phyloP scores from a whole-genome alignment of 2,113 vertebrate species.

The Cottus gobio region DNA sequence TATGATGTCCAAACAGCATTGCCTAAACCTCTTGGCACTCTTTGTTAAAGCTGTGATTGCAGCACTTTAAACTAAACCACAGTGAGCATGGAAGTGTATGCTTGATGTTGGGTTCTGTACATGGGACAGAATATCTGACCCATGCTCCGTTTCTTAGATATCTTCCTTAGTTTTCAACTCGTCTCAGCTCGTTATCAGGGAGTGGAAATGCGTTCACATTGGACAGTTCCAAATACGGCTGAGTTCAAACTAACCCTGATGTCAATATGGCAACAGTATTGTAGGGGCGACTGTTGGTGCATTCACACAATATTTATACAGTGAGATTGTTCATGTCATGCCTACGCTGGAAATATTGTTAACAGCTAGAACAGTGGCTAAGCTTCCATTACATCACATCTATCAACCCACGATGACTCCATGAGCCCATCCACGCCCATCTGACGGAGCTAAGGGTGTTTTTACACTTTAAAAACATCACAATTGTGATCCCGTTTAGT shows the following conservation, averaged over 20 bases:
- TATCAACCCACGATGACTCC: not conserved
- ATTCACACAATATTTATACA: too few relatives aligned
- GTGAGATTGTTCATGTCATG: not conserved
- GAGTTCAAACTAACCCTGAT: too few relatives aligned
- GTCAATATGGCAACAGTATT: too few relatives aligned
- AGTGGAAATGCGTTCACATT: not conserved
- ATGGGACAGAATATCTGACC: not conserved
- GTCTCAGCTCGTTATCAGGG: not conserved
- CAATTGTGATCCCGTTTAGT: too few relatives aligned
- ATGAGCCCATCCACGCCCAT: not conserved
- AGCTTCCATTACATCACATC: not conserved
- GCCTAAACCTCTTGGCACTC: not conserved
- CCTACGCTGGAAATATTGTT: not conserved
- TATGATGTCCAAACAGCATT: constrained; percentile 43
- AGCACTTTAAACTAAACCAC: not conserved
- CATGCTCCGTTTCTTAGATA: not conserved
- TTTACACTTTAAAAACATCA: too few relatives aligned
- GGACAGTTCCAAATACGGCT: not conserved
- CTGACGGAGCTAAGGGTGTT: not conserved
- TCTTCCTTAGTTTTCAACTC: not conserved
- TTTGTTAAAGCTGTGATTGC: not conserved
- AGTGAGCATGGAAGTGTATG: not conserved
- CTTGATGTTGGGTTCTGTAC: not conserved
- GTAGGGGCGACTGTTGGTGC: too few relatives aligned
- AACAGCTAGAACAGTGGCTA: not conserved